phyloP scores from a whole-genome alignment of 2,113 vertebrate genomes.

The Aix galericulata region DNA sequence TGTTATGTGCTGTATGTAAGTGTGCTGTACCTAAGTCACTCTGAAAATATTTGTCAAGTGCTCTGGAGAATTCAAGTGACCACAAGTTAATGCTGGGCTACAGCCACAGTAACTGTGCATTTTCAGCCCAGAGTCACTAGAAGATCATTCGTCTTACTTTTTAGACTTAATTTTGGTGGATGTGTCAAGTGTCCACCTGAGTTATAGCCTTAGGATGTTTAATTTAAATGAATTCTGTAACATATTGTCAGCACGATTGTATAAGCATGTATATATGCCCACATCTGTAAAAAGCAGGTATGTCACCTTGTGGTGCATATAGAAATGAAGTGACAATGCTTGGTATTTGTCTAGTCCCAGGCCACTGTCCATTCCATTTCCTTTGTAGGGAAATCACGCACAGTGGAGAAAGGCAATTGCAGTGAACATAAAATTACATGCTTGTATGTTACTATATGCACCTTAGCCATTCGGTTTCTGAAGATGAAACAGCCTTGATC shows the following conservation, averaged over 20 bases:
- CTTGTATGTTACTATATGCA: neutral
- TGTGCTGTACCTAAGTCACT: neutral
- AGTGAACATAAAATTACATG: neutral
- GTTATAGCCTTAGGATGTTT: neutral
- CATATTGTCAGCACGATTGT: neutral
- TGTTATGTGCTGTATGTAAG: neutral
- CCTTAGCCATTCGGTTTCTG: neutral
- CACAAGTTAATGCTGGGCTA: neutral
- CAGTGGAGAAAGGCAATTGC: neutral
- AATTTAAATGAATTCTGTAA: neutral
- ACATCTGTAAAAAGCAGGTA: neutral
- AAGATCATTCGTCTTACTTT: neutral
- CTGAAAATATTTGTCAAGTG: neutral
- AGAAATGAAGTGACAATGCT: neutral
- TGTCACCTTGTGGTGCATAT: neutral
- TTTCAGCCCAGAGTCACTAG: neutral
- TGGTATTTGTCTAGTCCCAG: neutral
- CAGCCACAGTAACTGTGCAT: neutral
- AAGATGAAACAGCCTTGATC: neutral
- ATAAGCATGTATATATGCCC: neutral
- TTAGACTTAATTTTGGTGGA: neutral
- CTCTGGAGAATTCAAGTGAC: neutral
- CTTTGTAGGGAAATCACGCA: neutral
- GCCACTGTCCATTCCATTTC: neutral
- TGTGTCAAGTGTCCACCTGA: neutral